phyloP scores from a whole-genome alignment of 2,888 invertebrate species.

The Chymomyza procnemis region DNA sequence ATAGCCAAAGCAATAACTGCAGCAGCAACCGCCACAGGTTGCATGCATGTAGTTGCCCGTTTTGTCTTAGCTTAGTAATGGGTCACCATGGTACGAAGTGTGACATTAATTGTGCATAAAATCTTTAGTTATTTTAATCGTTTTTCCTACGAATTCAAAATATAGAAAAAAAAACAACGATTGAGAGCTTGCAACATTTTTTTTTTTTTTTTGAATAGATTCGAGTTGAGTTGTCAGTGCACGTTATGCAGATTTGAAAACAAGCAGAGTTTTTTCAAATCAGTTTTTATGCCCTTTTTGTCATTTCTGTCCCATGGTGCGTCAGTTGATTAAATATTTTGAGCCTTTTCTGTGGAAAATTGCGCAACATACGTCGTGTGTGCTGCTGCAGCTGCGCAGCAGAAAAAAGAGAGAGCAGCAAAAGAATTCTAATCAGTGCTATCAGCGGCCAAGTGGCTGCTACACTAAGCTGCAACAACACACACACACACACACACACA shows the following conservation, averaged over 20 bases:
- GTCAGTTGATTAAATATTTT: slow-evolving; percentile 52
- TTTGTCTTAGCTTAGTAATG: slow-evolving; percentile 4
- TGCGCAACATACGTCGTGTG: slow-evolving; percentile 26
- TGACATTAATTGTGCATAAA: too few relatives aligned
- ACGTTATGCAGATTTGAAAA: too few relatives aligned
- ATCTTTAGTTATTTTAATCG: too few relatives aligned
- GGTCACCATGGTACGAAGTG: not conserved
- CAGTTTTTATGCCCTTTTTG: not conserved
- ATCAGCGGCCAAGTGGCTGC: slow-evolving; percentile 46
- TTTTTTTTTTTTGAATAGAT: too few relatives aligned
- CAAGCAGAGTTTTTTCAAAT: not conserved
- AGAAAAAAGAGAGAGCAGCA: slow-evolving; percentile 17
- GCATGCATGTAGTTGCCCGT: slow-evolving; percentile 9
- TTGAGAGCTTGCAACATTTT: too few relatives aligned
- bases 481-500: too few relatives aligned
- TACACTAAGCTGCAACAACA: not conserved
- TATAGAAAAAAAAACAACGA: too few relatives aligned
- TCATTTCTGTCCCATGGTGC: slow-evolving; percentile 34
- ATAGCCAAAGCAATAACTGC: slow-evolving; percentile 14
- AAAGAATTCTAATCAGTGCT: slow-evolving; percentile 66
- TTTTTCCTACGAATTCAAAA: too few relatives aligned
- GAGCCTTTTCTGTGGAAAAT: slow-evolving; percentile 53
- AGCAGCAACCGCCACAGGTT: slow-evolving; percentile 25
- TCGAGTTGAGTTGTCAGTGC: too few relatives aligned
- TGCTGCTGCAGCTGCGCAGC: slow-evolving; percentile 33